Base-by-base conservation (phyloP, 1,140 invertebrate species). In the Homarus americanus region DNA sequence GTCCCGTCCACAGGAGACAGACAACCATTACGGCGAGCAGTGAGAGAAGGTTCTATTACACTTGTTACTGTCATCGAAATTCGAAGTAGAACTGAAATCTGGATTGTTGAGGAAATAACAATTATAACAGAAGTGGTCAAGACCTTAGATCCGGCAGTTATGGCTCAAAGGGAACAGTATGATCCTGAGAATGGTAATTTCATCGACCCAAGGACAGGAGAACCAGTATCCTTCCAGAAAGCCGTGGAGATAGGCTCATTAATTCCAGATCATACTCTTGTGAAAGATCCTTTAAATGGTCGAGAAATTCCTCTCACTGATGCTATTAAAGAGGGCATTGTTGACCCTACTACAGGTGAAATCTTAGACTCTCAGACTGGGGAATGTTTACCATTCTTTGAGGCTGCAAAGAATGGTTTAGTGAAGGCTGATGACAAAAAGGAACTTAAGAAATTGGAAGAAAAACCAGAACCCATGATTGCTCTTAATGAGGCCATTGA, bases 311-410 rank as follows among this genome's bases (percentile, higher is more conserved):
- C 96, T 2, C 94, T 98, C n/a, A 94, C 96, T 85, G 96, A 96
- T 93, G 97, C 97, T 7, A 95, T 98, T 34, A 95, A 96, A 82
- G 95, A 95, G 92, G 96, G 96, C 2, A 93, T 98, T 32, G 95
- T 98, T 80, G 96, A 98, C 94, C 95, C 96, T 93, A 96, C 96
- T 87, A 95, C 96, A 0, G 97, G 97, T 12, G 95, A 97, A 93
- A 97, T 98, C 96, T 96, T 98, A 5, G 97, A 98, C 95, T 96
- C 96, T 15, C 96, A 96, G 94, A 97, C 96, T 36, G 97, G 97
- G 12, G 96, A 97, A 93, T 95, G 96, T 80, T 95, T 98, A 66
- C 96, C 97, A 7, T 97, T 98, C 94, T 96, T 98, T 94, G 97
- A 98, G 93, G 98, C 97, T 91, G 95, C 98, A 36, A 83, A 92